These are phyloP conservation scores for Darevskia mixta DNA, from an alignment of 2,797 vertebrate genomes.

Conservation along the genomic window DNA sequence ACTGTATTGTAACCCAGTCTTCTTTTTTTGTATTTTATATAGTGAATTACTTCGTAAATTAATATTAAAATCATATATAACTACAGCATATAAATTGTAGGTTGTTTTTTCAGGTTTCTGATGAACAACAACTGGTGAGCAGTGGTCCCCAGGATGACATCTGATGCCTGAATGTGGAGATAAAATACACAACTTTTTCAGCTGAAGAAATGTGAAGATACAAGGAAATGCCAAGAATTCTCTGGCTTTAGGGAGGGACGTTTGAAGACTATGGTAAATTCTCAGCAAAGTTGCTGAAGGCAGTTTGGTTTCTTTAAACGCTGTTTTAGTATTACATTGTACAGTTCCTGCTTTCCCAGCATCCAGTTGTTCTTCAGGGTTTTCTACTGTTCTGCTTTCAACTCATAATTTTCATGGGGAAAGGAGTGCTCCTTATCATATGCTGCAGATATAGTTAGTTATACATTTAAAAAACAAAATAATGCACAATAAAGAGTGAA, in stretches of 20 bases:
- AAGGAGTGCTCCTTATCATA: not conserved
- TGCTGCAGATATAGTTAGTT: slow-evolving; percentile 6
- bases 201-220: not conserved
- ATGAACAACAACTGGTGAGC: slow-evolving; percentile 79
- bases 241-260: not conserved
- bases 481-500: not conserved
- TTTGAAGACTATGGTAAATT: slow-evolving; percentile 7
- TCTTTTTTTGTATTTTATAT: too few species aligned
- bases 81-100: not conserved
- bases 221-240: not conserved
- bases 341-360: not conserved
- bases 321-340: not conserved
- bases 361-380: not conserved
- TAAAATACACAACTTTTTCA: not conserved
- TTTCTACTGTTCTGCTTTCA: not conserved
- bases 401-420: slow-evolving; percentile 24
- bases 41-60: not conserved
- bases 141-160: slow-evolving; percentile 75
- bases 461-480: slow-evolving; percentile 2
- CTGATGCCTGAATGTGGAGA: slow-evolving; percentile 67
- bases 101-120: slow-evolving; percentile 73
- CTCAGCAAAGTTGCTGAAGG: not conserved
- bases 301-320: not conserved
- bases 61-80: not conserved
- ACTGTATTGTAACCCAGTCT: too few species aligned